Percentiles rank a stretch among this genome's conserved stretches.
Evolutionary conservation across 2,888 invertebrate genomes (phyloP).

Genomic region (Tetramorium bicarinatum): DNA sequence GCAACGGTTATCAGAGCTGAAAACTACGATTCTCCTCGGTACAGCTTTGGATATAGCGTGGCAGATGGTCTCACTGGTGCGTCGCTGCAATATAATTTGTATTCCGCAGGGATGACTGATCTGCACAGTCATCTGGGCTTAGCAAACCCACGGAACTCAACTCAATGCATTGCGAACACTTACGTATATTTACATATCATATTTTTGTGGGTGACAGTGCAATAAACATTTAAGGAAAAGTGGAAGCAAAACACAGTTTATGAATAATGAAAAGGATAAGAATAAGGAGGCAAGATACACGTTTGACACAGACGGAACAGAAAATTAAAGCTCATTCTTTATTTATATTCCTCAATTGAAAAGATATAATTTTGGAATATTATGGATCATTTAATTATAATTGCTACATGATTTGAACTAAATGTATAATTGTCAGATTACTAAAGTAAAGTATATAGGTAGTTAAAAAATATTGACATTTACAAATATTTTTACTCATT

Average conservation of each 20-base stretch:
- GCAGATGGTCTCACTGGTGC: slow-evolving; percentile 83
- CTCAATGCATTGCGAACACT: neutral
- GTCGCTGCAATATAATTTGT: slow-evolving; percentile 49
- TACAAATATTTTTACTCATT: neutral
- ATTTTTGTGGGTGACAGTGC: neutral
- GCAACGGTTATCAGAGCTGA: slow-evolving; percentile 75
- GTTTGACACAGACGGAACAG: too few relatives aligned
- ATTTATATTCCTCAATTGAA: neutral
- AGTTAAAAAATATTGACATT: neutral
- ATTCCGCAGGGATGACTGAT: slow-evolving; percentile 16
- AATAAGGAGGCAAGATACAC: neutral
- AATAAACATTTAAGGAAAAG: neutral
- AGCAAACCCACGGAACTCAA: neutral
- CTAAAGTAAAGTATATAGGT: neutral
- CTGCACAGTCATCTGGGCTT: slow-evolving; percentile 7
- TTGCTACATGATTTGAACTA: neutral
- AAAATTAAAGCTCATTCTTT: neutral
- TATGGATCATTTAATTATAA: slow-evolving; percentile 5
- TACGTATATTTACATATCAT: neutral
- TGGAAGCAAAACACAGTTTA: neutral
- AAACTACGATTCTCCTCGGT: slow-evolving; percentile 82
- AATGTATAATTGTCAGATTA: neutral
- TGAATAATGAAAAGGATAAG: neutral
- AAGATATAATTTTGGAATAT: neutral
- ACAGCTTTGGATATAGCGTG: slow-evolving; percentile 84